Conservation (phyloP, 2,113 vertebrate species). For the human (Homo sapiens) region DNA sequence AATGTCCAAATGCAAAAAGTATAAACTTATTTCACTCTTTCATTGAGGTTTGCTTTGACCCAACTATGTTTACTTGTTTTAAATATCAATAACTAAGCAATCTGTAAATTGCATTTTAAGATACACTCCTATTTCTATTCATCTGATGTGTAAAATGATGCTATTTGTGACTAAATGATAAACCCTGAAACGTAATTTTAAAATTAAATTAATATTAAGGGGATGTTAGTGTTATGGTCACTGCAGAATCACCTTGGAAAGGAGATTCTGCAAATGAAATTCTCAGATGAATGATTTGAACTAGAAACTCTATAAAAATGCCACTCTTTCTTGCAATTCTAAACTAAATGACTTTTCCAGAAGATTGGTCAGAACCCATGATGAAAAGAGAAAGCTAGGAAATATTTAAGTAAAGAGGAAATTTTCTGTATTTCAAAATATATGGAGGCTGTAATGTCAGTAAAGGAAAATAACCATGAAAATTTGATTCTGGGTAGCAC, state of each 20-base stretch:
- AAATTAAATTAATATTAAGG: conserved; percentile 39
- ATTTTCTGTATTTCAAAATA: conserved; percentile 71
- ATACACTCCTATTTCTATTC: not conserved
- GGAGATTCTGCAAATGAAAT: conserved; percentile 68
- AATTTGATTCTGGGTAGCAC: conserved; percentile 74
- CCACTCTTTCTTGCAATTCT: conserved; percentile 60
- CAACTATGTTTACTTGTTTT: not conserved
- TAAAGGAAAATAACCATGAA: conserved; percentile 74
- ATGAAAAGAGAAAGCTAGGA: conserved; percentile 59
- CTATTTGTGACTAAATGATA: not conserved
- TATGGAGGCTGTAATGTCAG: conserved; percentile 51
- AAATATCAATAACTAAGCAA: not conserved
- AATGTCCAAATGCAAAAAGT: not conserved
- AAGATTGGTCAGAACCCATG: conserved; percentile 52
- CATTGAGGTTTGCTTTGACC: not conserved
- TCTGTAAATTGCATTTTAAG: not conserved
- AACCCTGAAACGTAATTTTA: not conserved
- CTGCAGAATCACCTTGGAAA: conserved; percentile 77
- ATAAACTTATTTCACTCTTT: not conserved
- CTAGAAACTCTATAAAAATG: conserved; percentile 59
- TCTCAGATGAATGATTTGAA: conserved; percentile 55
- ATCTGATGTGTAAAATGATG: not conserved
- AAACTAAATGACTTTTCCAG: conserved; percentile 70
- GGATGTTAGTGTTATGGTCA: conserved; percentile 70
- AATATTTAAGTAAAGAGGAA: conserved; percentile 67